phyloP scores from a whole-genome alignment of 2,797 vertebrate species.

The Arvicola amphibius region DNA sequence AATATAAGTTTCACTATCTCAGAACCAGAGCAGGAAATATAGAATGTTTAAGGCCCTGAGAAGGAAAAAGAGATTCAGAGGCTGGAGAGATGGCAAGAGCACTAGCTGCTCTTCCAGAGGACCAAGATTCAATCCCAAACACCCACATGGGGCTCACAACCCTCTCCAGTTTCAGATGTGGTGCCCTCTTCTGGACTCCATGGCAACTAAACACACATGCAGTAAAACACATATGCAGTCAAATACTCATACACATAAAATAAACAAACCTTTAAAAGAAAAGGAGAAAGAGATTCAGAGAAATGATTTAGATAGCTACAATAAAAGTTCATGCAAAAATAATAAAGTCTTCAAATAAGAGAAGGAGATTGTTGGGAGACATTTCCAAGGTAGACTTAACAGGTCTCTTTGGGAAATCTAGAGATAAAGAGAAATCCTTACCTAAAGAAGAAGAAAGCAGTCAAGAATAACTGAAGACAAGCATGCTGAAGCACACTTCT shows the following conservation, averaged over 20 bases:
- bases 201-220: background rate
- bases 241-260: background rate
- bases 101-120: background rate
- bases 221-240: background rate
- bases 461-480: background rate
- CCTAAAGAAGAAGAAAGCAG: background rate
- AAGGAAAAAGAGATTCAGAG: background rate
- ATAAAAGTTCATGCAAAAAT: background rate
- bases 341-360: background rate
- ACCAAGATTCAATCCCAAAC: background rate
- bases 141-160: background rate
- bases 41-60: background rate
- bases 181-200: background rate
- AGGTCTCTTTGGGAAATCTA: background rate
- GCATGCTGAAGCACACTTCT: too few species aligned
- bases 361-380: background rate
- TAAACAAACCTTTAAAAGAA: background rate
- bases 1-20: background rate
- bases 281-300: background rate
- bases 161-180: background rate
- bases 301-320: background rate
- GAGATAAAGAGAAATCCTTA: background rate
- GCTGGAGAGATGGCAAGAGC: background rate
- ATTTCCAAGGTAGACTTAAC: background rate
- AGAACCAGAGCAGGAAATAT: background rate